Base-by-base conservation (phyloP, 2,797 vertebrate species). In the Sebastes nivosus region DNA sequence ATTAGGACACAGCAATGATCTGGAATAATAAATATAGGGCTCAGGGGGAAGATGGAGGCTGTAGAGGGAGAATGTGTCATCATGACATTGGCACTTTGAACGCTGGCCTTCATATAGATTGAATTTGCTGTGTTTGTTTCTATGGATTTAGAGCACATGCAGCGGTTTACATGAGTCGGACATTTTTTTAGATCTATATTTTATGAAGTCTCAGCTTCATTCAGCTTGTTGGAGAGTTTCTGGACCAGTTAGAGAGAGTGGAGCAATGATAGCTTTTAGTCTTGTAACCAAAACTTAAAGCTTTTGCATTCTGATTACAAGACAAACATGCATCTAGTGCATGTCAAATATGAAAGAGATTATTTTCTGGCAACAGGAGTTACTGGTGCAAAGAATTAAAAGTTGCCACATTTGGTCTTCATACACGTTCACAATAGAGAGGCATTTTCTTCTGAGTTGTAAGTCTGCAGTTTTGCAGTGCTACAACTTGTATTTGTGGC, bases 401-500 rank as follows among this genome's bases (percentile, higher is more conserved):
- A 64, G 38, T 59, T 29, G 13, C 30, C 29, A 30, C 46, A 59
- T 58, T 63, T 68, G 10, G 14, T 36, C 27, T 60, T 29, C 11
- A 52, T 22, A 20, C 55, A 46, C 29, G 2, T 18, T n/a, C 18
- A 34, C 22, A 70, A 65, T 11, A 20, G 16, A 71, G 8, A 55
- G 36, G 14, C 38, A 1, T 79, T 72, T 73, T 71, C 12, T 54
- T 66, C 13, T 54, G 14, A 65, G 71, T 22, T 68, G 29, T 68
- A 66, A 14, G 57, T 69, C 54, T 86, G 78, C 61, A 22, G 59
- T 75, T 80, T 67, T 72, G 20, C 58, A 30, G 36, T 65, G 27
- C 65, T 27, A 16, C 61, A 11, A 30, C 61, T 79, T 72, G 61
- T 80, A 66, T 83, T 79, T 75, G 68, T 82, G 79, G 80, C 84